Evolutionary conservation across 2,888 invertebrate genomes (phyloP).

Genomic region (Diaphora mendica): DNA sequence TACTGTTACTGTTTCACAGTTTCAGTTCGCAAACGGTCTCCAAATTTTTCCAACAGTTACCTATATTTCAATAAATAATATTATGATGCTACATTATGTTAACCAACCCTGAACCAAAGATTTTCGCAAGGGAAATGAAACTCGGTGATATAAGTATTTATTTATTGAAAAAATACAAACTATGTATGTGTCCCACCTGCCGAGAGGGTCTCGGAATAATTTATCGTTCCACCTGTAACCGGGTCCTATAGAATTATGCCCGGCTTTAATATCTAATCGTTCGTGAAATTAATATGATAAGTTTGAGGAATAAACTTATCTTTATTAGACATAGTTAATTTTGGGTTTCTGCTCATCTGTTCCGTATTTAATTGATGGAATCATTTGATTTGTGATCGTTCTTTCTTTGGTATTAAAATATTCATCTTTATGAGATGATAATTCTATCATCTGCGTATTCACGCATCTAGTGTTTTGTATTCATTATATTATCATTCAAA

Average conservation of each 20-base stretch:
- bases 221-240: conserved; percentile 63
- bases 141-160: conserved; percentile 12
- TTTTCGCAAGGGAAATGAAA: conserved; percentile 14
- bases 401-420: background rate
- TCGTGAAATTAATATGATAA: conserved; percentile 66
- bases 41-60: background rate
- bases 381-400: background rate
- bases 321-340: conserved; percentile 49
- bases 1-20: no score
- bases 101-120: conserved; percentile 11
- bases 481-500: background rate
- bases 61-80: background rate
- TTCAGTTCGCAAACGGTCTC: background rate
- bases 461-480: background rate
- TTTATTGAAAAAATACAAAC: conserved; percentile 37
- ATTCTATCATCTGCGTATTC: no score
- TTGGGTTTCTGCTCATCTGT: conserved; percentile 30
- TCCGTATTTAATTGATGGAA: conserved; percentile 20
- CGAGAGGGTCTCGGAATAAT: conserved; percentile 51
- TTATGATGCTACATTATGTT: background rate
- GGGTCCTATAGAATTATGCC: conserved; percentile 50
- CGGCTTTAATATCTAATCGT: conserved; percentile 63
- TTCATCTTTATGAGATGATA: no score
- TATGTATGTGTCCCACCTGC: conserved; percentile 55
- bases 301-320: conserved; percentile 53